Base-by-base conservation (phyloP, 1,140 invertebrate species). In the Tenebrio molitor region DNA sequence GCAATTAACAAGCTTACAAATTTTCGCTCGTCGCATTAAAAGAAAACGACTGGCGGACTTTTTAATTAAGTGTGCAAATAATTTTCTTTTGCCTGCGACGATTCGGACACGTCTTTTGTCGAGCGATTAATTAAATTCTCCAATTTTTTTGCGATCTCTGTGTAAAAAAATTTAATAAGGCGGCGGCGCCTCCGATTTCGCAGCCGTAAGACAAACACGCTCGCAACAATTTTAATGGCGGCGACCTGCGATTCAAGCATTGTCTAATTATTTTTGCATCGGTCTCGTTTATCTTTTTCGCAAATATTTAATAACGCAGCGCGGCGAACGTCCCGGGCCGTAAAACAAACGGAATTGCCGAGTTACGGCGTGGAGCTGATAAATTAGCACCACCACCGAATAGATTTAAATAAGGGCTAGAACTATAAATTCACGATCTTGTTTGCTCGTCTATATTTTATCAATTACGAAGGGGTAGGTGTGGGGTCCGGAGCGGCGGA, bases 21-120 rank as follows among this genome's bases (percentile, higher is more conserved):
- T 58, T 58, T n/a, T 58, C 4, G 19, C 12, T 58, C 4, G 19
- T 15, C 42, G 16, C 42, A 17, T 46, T 41, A 29, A 58, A 58
- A 58, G 23, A 29, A 58, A 58, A 29, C 29, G 50, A 33, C 50
- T 4, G 16, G 10, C 3, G n/a, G 29, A 58, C 50, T 58, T 58
- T 53, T 58, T 58, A 58, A 58, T 58, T 58, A 58, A 58, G 50
- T 58, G 50, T 58, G 50, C 21, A 25, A 25, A 53, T 25, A 53
- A 25, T 58, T 1, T 58, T 14, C 21, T n/a, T 29, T 29, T n/a
- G n/a, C 21, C 12, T 29, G 5, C n/a, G n/a, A 1, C 46, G 10
- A 0, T 53, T 53, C 21, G 46, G 21, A 25, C 46, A 25, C 46
- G 21, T 53, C 19, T 41, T 46, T 17, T 17, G 23, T 58, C 50